Evolutionary conservation across 1,140 invertebrate species (phyloP).

Genomic region (Mycetomoellerius zeteki): DNA sequence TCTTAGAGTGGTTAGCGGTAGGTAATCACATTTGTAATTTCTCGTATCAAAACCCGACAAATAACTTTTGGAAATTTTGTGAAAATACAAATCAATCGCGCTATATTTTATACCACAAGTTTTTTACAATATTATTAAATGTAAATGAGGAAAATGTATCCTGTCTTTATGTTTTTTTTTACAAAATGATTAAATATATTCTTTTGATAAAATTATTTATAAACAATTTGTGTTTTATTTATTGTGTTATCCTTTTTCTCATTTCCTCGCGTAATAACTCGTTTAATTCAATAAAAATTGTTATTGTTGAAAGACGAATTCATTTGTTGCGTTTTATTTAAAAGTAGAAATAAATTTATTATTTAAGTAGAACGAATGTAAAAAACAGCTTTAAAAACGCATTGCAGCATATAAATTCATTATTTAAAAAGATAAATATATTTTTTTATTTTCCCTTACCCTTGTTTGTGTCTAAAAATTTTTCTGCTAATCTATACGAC

Average conservation of each 20-base stretch:
- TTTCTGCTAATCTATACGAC: not conserved
- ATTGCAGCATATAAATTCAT: not conserved
- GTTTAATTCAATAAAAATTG: not conserved
- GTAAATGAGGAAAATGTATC: not conserved
- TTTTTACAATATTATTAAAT: not conserved
- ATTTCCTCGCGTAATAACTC: not conserved
- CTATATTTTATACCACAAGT: not conserved
- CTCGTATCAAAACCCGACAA: conserved; percentile 4
- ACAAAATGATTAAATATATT: conserved; percentile 7
- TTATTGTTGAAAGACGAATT: not conserved
- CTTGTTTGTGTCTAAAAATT: not conserved
- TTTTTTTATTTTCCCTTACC: not conserved
- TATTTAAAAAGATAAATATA: not conserved
- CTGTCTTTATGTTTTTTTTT: not conserved
- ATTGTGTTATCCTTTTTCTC: conserved; percentile 3
- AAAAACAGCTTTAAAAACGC: not conserved
- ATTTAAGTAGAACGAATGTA: not conserved
- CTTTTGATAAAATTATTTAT: not conserved
- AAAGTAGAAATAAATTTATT: not conserved
- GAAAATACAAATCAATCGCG: conserved; percentile 1
- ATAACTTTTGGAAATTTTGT: not conserved
- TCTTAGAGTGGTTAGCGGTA: conserved; percentile 5
- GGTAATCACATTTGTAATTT: conserved; percentile 40
- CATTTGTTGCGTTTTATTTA: not conserved
- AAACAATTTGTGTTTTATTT: conserved; percentile 22